phyloP scores from a whole-genome alignment of 2,113 vertebrate genomes.

The Xyliphius kryptos region DNA sequence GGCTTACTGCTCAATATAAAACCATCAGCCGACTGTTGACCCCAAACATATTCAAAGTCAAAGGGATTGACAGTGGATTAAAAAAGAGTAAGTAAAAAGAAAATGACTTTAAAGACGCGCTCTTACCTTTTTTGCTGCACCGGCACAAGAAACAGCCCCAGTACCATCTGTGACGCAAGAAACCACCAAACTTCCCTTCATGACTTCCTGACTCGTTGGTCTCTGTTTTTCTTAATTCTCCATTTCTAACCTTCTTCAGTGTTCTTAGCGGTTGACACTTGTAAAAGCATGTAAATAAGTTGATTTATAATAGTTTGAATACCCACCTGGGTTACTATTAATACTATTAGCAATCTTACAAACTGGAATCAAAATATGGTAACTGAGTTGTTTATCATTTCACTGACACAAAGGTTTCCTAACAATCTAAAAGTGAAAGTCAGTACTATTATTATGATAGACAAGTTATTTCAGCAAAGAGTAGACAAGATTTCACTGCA shows the following conservation, averaged over 20 bases:
- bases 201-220: constrained; percentile 68
- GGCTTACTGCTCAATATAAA: not conserved
- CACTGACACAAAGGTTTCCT: too few relatives aligned
- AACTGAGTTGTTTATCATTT: too few relatives aligned
- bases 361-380: too few relatives aligned
- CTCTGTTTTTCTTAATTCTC: constrained; percentile 46
- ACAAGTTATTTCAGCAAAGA: too few relatives aligned
- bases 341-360: too few relatives aligned
- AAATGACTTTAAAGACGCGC: constrained; percentile 30
- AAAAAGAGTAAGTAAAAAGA: constrained; percentile 2
- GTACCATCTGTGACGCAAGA: constrained; percentile 65
- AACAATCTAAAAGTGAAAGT: too few relatives aligned
- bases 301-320: too few relatives aligned
- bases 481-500: too few relatives aligned
- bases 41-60: not conserved
- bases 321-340: too few relatives aligned
- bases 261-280: constrained; percentile 18
- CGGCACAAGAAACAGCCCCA: constrained; percentile 55
- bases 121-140: constrained; percentile 64
- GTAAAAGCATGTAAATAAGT: too few relatives aligned
- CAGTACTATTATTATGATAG: too few relatives aligned
- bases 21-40: not conserved
- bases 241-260: constrained; percentile 42
- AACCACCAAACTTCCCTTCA: constrained; percentile 72
- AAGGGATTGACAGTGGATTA: not conserved